Percentiles rank a stretch among this genome's conserved stretches.
phyloP scores from a whole-genome alignment of 2,797 vertebrate species.

The Cossypha polioptera region DNA sequence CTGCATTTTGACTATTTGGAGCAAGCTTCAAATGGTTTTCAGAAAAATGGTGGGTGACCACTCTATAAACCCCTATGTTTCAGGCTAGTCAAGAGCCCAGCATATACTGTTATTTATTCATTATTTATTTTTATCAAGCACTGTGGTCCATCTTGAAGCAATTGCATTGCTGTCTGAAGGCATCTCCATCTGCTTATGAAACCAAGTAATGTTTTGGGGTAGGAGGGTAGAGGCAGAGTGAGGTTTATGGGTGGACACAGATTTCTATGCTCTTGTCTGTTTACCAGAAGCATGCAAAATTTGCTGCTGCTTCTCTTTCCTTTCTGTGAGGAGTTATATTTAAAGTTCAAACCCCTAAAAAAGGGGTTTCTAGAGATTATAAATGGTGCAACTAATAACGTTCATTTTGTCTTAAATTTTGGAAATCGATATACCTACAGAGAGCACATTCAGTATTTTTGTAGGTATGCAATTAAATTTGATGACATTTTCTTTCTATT shows the following conservation, averaged over 20 bases:
- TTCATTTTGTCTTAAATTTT: not conserved
- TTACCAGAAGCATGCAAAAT: not conserved
- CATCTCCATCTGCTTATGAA: constrained; percentile 49
- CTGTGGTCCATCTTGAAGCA: constrained; percentile 79
- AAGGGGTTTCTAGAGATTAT: not conserved
- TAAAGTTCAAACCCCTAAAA: not conserved
- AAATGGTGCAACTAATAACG: not conserved
- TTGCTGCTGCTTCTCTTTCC: not conserved
- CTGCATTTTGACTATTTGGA: not conserved
- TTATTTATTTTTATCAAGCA: constrained; percentile 61
- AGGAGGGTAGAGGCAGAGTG: not conserved
- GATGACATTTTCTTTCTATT: not conserved
- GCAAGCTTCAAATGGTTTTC: not conserved
- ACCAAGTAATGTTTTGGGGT: not conserved
- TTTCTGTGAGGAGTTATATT: not conserved
- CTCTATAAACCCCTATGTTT: not conserved
- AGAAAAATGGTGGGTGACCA: not conserved
- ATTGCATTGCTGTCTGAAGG: constrained; percentile 44
- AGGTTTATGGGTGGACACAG: not conserved
- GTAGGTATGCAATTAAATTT: not conserved
- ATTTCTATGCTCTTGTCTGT: not conserved
- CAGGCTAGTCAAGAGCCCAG: not conserved
- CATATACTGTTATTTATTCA: not conserved
- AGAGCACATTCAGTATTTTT: not conserved
- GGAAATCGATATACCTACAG: too few relatives aligned